A percentile compares a stretch with the other conserved stretches of the same genome.
Conservation (phyloP, 2,888 invertebrate genomes). For the Stenoptilia bipunctidactyla region DNA sequence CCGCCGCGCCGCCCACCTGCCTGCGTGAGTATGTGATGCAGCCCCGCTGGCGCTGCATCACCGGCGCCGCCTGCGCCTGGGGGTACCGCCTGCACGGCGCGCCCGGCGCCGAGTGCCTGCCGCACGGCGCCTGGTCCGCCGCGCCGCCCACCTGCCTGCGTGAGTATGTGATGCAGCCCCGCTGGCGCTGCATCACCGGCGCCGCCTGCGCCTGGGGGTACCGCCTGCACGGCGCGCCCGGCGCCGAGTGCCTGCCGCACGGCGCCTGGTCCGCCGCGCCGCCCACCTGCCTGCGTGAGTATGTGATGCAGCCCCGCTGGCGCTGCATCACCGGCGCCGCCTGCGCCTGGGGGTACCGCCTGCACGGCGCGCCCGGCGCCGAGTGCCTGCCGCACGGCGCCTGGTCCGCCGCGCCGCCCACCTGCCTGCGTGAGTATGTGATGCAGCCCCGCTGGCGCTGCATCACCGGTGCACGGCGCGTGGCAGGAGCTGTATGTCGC, state of each 20-base stretch:
- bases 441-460: too few relatives aligned
- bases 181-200: conserved; percentile 73
- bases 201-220: conserved; percentile 89
- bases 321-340: too few relatives aligned
- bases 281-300: conserved; percentile 82
- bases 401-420: conserved; percentile 84
- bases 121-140: conserved; percentile 85
- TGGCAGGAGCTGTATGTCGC: too few relatives aligned
- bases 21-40: conserved; percentile 83
- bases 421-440: conserved; percentile 82
- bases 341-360: conserved; percentile 86
- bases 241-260: conserved; percentile 82
- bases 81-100: conserved; percentile 83
- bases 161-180: conserved; percentile 82
- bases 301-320: conserved; percentile 81
- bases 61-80: conserved; percentile 87
- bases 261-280: conserved; percentile 85
- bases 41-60: conserved; percentile 74
- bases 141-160: conserved; percentile 82
- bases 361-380: conserved; percentile 81
- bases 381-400: conserved; percentile 84
- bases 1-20: conserved; percentile 81
- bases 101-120: conserved; percentile 84
- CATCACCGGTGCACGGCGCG: too few relatives aligned
- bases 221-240: conserved; percentile 80